Conservation (phyloP, 92 coral and sea anemone species). For the Umimayanthus chanpuru region DNA sequence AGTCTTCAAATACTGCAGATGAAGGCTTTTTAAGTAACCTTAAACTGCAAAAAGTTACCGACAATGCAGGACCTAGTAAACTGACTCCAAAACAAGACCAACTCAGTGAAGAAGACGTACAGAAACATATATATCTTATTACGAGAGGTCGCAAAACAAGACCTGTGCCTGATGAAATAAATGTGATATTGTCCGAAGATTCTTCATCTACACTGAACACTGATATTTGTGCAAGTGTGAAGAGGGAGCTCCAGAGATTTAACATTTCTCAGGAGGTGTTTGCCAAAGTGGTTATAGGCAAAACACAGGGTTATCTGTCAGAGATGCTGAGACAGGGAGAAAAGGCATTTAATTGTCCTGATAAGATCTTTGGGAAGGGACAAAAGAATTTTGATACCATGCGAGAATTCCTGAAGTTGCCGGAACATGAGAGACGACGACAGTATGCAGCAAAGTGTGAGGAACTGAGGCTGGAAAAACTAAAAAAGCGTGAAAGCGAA, state of each 20-base stretch:
- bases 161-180: conserved; percentile 49
- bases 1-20: conserved; percentile 48
- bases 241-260: conserved; percentile 78
- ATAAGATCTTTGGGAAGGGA: conserved; percentile 77
- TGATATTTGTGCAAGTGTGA: conserved; percentile 73
- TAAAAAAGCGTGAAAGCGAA: conserved; percentile 55
- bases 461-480: conserved; percentile 69
- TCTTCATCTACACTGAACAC: conserved; percentile 30
- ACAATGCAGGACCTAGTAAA: conserved; percentile 41
- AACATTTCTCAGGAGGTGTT: conserved; percentile 88
- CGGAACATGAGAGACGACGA: conserved; percentile 74
- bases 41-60: conserved; percentile 64
- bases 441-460: conserved; percentile 74
- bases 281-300: conserved; percentile 89
- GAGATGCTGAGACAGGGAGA: conserved; percentile 92
- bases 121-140: conserved; percentile 71
- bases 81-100: conserved; percentile 49
- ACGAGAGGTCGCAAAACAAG: conserved; percentile 61
- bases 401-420: conserved; percentile 69
- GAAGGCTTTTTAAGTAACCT: conserved; percentile 64
- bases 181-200: conserved; percentile 51
- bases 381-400: conserved; percentile 87
- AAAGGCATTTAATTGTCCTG: conserved; percentile 74
- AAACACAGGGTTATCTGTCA: conserved; percentile 89
- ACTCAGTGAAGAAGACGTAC: conserved; percentile 67